Percentiles rank a stretch among this genome's conserved stretches.
Conservation (phyloP, 2,888 invertebrate genomes). For the Bedellia somnulentella region DNA sequence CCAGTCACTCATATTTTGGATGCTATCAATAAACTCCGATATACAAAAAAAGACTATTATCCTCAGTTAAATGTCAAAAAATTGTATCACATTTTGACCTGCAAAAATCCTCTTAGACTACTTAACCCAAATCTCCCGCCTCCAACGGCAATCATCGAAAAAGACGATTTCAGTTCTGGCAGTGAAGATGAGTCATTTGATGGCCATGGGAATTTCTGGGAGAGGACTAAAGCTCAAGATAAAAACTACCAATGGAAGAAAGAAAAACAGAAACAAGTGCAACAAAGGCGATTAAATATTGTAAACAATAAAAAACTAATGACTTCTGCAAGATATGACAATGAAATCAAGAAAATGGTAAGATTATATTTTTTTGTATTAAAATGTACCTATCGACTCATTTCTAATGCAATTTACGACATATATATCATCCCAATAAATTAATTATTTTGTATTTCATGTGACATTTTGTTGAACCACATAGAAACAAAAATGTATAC, state of each 20-base stretch:
- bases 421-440: too few relatives aligned
- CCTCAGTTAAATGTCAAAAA: slow-evolving; percentile 63
- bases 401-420: too few relatives aligned
- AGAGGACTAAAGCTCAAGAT: slow-evolving; percentile 49
- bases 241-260: slow-evolving; percentile 53
- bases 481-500: too few relatives aligned
- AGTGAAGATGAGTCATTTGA: slow-evolving; percentile 29
- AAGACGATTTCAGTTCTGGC: slow-evolving; percentile 28
- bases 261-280: slow-evolving; percentile 34
- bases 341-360: slow-evolving; percentile 60
- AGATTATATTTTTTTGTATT: too few relatives aligned
- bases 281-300: slow-evolving; percentile 35
- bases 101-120: slow-evolving; percentile 51
- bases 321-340: slow-evolving; percentile 29
- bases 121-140: slow-evolving; percentile 42
- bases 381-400: too few relatives aligned
- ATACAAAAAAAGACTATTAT: slow-evolving; percentile 64
- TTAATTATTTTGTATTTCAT: too few relatives aligned
- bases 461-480: too few relatives aligned
- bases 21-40: slow-evolving; percentile 69
- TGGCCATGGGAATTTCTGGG: slow-evolving; percentile 33
- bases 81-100: slow-evolving; percentile 61
- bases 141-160: slow-evolving; percentile 16
- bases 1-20: slow-evolving; percentile 71
- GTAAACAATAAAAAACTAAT: slow-evolving; percentile 34